A percentile compares a stretch with the other conserved stretches of the same genome.
Evolutionary conservation across 2,113 vertebrate species (phyloP).

Genomic region (Rostratula benghalensis): DNA sequence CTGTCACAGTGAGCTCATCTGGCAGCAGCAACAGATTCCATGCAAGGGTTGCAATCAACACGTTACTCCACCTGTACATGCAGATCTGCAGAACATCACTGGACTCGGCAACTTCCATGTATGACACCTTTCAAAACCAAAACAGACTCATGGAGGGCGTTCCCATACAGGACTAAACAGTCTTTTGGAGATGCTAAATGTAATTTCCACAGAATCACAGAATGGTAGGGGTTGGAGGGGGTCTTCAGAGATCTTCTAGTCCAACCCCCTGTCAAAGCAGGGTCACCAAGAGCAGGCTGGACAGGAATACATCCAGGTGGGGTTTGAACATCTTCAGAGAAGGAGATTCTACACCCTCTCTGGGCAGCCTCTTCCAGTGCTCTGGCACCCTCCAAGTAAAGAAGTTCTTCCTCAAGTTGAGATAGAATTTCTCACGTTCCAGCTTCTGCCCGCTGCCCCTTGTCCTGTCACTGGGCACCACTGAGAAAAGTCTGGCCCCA

Average conservation of each 20-base stretch:
- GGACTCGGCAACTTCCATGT: not conserved
- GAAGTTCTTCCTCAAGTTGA: not conserved
- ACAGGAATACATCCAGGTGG: not conserved
- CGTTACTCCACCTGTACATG: accelerated
- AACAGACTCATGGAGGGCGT: not conserved
- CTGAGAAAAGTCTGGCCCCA: not conserved
- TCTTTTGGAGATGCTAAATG: not conserved
- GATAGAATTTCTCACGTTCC: not conserved
- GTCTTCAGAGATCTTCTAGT: not conserved
- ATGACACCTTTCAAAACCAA: not conserved
- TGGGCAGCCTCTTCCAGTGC: not conserved
- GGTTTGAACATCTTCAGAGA: not conserved
- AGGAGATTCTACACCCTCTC: not conserved
- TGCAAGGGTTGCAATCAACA: not conserved
- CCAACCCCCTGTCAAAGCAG: not conserved
- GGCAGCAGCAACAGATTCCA: accelerated
- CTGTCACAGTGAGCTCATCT: not conserved
- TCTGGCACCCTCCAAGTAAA: not conserved
- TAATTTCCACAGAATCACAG: not conserved
- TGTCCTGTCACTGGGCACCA: not conserved
- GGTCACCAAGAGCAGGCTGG: not conserved
- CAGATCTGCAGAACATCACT: not conserved
- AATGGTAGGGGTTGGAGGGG: not conserved
- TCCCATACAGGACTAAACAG: not conserved
- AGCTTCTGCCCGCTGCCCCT: not conserved